phyloP scores from a whole-genome alignment of 2,888 invertebrate species.

The Heliconius ismenius region DNA sequence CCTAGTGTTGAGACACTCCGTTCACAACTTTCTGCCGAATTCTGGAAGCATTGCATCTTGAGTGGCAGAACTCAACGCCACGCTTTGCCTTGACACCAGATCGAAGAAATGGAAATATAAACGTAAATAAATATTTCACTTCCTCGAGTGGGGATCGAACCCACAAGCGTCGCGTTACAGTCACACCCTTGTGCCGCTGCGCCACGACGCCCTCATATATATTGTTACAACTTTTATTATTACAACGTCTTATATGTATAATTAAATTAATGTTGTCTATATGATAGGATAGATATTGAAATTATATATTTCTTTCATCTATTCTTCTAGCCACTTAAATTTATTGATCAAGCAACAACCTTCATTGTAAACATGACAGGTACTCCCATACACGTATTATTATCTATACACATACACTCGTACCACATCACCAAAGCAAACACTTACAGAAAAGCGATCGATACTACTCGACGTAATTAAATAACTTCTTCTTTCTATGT shows the following conservation, averaged over 20 bases:
- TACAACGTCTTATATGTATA: neutral
- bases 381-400: neutral
- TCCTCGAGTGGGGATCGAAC: too few relatives aligned
- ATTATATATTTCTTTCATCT: neutral
- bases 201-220: too few relatives aligned
- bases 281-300: neutral
- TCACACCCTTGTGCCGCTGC: too few relatives aligned
- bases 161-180: too few relatives aligned
- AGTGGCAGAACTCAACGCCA: too few relatives aligned
- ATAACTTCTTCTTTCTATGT: conserved; percentile 33
- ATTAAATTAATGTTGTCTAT: neutral
- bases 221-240: too few relatives aligned
- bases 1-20: too few relatives aligned
- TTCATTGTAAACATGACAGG: conserved; percentile 3
- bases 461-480: conserved; percentile 39
- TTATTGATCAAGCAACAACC: conserved; percentile 15
- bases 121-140: too few relatives aligned
- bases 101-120: too few relatives aligned
- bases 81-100: too few relatives aligned
- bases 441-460: conserved; percentile 31
- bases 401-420: neutral
- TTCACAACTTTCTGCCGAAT: too few relatives aligned
- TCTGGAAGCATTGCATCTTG: too few relatives aligned
- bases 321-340: conserved; percentile 15
- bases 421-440: conserved; percentile 21